A percentile compares a stretch with the other conserved stretches of the same genome.
phyloP scores from a whole-genome alignment of 1,140 invertebrate genomes.

The Monomorium pharaonis region DNA sequence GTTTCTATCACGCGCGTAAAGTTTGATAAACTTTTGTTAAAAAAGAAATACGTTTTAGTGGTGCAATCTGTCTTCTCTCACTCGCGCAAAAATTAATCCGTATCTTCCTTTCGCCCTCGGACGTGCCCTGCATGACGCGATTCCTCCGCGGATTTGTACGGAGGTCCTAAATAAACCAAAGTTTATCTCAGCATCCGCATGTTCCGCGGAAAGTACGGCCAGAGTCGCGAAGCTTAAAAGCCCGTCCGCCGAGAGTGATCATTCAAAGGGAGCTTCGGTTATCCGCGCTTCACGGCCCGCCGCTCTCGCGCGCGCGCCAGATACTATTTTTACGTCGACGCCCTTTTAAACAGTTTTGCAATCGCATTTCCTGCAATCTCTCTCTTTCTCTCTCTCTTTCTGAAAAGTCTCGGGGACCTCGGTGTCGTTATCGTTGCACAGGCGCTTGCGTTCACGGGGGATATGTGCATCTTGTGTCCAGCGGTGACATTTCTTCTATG shows the following conservation, averaged over 20 bases:
- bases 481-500: conserved; percentile 14
- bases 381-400: background rate
- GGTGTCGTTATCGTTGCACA: conserved; percentile 49
- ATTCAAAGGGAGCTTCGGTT: conserved; percentile 51
- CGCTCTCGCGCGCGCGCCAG: conserved; percentile 31
- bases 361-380: conserved; percentile 21
- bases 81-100: background rate
- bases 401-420: conserved; percentile 3
- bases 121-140: background rate
- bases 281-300: conserved; percentile 51
- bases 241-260: conserved; percentile 26
- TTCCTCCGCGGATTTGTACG: background rate
- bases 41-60: background rate
- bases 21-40: background rate
- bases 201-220: background rate
- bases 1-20: background rate
- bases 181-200: background rate
- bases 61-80: background rate
- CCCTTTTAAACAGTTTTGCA: conserved; percentile 41
- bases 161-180: conserved; percentile 22
- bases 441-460: conserved; percentile 24
- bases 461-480: background rate
- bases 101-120: background rate
- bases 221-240: conserved; percentile 39
- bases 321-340: conserved; percentile 51